Conservation (phyloP, 1,140 invertebrate species). For the Belonocnema kinseyi region DNA sequence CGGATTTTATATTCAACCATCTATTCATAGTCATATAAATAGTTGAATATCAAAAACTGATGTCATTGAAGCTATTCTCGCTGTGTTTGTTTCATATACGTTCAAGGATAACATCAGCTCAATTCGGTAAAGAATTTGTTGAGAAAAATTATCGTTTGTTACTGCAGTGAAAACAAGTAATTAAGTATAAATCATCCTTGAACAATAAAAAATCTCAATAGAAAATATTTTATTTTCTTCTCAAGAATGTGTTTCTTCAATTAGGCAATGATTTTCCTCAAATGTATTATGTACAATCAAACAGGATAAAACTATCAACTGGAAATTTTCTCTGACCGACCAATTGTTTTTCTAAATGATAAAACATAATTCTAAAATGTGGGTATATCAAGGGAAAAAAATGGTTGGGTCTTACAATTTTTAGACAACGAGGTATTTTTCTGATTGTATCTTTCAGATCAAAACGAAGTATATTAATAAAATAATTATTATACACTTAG, state of each 20-base stretch:
- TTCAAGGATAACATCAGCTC: not conserved
- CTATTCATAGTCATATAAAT: conserved; percentile 21
- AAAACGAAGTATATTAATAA: conserved; percentile 23
- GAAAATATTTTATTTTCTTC: too few species aligned
- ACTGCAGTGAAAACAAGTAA: not conserved
- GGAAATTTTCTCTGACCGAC: not conserved
- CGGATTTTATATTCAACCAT: conserved; percentile 28
- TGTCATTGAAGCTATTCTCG: not conserved
- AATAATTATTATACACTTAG: not conserved
- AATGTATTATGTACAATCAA: not conserved
- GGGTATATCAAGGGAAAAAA: not conserved
- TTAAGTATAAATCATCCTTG: not conserved
- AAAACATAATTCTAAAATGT: not conserved
- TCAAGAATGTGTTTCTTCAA: not conserved
- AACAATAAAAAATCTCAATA: not conserved
- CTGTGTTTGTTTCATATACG: not conserved
- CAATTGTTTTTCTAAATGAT: not conserved
- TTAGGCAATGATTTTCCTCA: not conserved
- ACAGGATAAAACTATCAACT: not conserved
- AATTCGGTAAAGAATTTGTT: not conserved
- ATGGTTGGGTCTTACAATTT: not conserved
- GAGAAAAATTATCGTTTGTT: too few species aligned
- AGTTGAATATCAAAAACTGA: conserved; percentile 19
- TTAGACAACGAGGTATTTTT: not conserved
- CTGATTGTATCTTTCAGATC: conserved; percentile 11